Base-by-base conservation (phyloP, 2,113 vertebrate genomes). In the Hydrolagus affinis region DNA sequence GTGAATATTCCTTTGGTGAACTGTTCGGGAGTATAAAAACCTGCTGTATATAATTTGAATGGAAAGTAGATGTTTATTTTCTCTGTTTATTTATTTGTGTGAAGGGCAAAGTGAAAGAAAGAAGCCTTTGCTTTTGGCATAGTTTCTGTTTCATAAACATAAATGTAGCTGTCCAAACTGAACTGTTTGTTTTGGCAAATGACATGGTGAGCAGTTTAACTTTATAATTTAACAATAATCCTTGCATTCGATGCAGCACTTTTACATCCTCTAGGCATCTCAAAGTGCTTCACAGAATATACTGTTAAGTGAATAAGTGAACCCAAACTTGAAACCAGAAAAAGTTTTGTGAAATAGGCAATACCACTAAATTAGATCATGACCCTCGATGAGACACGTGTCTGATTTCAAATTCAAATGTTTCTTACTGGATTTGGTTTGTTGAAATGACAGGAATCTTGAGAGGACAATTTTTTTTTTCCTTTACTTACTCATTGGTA, bases 31-130 rank as follows among this genome's bases (percentile, higher is more conserved):
- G 3, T 28, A 30, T 66, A 25, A 11, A 30, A 4, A 66, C 15
- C 44, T 44, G 66, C 10, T 83, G 77, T 30, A 17, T 19, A 30
- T 32, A 83, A 9, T 30, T 75, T 75, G 8, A 75, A 75, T 21
- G 11, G 73, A 83, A 19, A 66, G 62, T 83, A 64, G 11, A 62
- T 30, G 28, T 83, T 1, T 15, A 56, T 21, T 32, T 83, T 66
- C n/a, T 77, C 9, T 83, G 62, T 83, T 68, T 83, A 83, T 83
- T 66, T 83, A 83, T 75, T 75, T 75, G 12, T 64, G 66, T 19
- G 30, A 83, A 83, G 28, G 15, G 3, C 28, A 30, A 66, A 80
- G 62, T 60, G 32, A 19, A 30, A 9, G 32, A 19, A 30, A 9
- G 23, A 60, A 1, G 44, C 44, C 44, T 44, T 44, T 83, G 6